Conservation (phyloP, 35 echinoderm and acorn worm species). For the Amphiura filiformis region DNA sequence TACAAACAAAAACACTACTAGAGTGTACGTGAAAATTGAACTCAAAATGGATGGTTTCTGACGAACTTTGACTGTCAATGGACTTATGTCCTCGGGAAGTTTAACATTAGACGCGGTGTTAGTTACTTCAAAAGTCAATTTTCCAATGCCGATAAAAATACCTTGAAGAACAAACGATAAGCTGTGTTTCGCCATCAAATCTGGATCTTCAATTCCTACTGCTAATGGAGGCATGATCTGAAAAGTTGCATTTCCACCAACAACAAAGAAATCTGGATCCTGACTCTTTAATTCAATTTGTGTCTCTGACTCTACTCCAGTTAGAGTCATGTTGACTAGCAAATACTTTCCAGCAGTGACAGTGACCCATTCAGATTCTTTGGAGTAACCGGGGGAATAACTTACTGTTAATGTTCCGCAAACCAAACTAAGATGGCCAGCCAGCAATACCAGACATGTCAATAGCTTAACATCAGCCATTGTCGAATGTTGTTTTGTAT, state of each 20-base stretch:
- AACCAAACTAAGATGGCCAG: too few relatives aligned
- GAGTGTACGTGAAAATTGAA: conserved; percentile 34
- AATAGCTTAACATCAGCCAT: too few relatives aligned
- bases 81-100: too few relatives aligned
- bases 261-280: neutral
- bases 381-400: too few relatives aligned
- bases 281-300: neutral
- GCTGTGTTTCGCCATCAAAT: neutral
- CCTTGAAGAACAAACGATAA: neutral
- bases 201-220: too few relatives aligned
- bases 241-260: neutral
- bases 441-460: too few relatives aligned
- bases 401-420: too few relatives aligned
- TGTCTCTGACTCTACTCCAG: neutral
- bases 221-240: neutral
- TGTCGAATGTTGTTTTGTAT: too few relatives aligned
- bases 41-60: neutral
- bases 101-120: neutral
- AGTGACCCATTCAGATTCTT: neutral
- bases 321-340: neutral
- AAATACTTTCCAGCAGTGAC: neutral
- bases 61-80: neutral
- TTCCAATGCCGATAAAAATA: neutral
- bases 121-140: neutral
- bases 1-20: conserved; percentile 47